Evolutionary conservation across 2,797 vertebrate species (phyloP), one percentile per base, ranked within the genome.

Genomic region (Clarias pachynema): DNA sequence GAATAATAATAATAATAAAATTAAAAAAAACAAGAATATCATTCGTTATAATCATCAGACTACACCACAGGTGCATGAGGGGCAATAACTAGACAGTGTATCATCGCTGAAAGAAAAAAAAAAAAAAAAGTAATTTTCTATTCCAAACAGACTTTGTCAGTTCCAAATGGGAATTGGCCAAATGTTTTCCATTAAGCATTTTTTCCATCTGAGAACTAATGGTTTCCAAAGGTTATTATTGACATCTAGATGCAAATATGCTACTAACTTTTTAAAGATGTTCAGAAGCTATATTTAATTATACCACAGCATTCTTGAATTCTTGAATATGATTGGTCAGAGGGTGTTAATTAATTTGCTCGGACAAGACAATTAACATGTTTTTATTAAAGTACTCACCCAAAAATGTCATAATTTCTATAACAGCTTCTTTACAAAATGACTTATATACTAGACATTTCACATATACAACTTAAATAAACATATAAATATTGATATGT

Each of bases 1-100:
- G 88, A 92, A 90, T 90, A 84, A 69, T 84, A 34, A 81, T 1
- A 79, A 40, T 79, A 66, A 37, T 5, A 14, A 8, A 34, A 34
- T 34, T 20, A 12, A 49, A 44, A 16, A 5, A 29, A 5, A 77
- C 0, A 77, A 59, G 18, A 77, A 24, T 10, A 24, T 53, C 3
- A 31, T 31, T 26, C 10, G 31, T 59, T 60, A 78, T 37, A 34
- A 40, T 24, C 12, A 59, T 78, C 4, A 62, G 0, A 15, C 56
- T 60, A n/a, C 31, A 62, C 57, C 60, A 60, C 29, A 62, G 31
- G 62, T 78, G 15, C 57, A 31, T 14, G 6, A 75, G 26, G 73
- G 49, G 49, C 49, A 77, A 34, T 29, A 77, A 57, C 73, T 31
- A 57, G 53, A 22, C 73, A 56, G 16, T 57, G n/a, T 53, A 9